Percentiles rank a stretch among this genome's conserved stretches.
These are phyloP conservation scores for Agrilus cyanescens DNA, from an alignment of 2,888 invertebrate genomes.

Conservation along the genomic window DNA sequence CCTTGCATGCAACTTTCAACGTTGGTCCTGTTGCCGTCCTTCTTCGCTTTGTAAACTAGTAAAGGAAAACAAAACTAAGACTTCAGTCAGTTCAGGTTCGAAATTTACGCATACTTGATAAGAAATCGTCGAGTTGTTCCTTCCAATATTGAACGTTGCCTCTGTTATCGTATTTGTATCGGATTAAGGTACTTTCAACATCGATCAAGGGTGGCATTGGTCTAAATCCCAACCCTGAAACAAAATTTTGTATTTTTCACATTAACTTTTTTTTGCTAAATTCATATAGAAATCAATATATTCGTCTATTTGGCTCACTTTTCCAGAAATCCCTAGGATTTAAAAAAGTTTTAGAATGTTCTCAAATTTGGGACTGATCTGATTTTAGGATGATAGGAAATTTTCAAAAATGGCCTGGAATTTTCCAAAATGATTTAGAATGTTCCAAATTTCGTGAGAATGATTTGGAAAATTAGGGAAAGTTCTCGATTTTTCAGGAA, in stretches of 20 bases:
- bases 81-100: not conserved
- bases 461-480: too few species aligned
- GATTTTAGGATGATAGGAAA: too few species aligned
- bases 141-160: constrained; percentile 76
- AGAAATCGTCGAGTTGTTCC: constrained; percentile 59
- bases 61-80: constrained; percentile 5
- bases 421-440: too few species aligned
- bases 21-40: constrained; percentile 37
- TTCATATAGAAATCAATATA: too few species aligned
- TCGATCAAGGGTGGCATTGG: constrained; percentile 89
- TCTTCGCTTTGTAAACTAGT: constrained; percentile 33
- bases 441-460: too few species aligned
- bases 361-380: too few species aligned
- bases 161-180: constrained; percentile 73
- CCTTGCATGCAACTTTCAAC: constrained; percentile 42
- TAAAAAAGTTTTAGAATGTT: too few species aligned
- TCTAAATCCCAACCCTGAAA: constrained; percentile 84
- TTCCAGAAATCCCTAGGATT: too few species aligned
- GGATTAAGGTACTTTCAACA: constrained; percentile 92
- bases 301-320: too few species aligned
- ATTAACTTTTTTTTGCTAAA: not conserved
- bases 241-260: constrained; percentile 3
- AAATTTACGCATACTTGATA: constrained; percentile 51
- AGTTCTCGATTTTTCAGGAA: too few species aligned
- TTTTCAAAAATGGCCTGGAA: too few species aligned